A percentile compares a stretch with the other conserved stretches of the same genome.
Conservation (phyloP, 2,888 invertebrate genomes). For the Plagodis pulveraria region DNA sequence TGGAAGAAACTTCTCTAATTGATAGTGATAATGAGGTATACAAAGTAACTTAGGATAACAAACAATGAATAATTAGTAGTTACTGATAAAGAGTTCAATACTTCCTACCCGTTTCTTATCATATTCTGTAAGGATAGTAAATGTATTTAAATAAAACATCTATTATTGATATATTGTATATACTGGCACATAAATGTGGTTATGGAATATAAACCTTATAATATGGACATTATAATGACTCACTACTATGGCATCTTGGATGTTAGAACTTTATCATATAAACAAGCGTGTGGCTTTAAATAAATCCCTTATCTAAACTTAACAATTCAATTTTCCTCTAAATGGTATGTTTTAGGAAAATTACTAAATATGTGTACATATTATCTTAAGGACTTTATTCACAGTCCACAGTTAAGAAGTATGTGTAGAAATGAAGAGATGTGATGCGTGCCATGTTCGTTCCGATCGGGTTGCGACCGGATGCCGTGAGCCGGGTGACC, state of each 20-base stretch:
- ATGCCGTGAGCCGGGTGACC: slow-evolving; percentile 63
- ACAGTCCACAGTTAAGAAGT: slow-evolving; percentile 77
- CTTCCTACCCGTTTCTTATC: background rate
- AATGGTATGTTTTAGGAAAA: no score
- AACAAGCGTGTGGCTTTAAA: no score
- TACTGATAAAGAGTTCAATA: slow-evolving; percentile 23
- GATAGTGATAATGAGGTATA: slow-evolving; percentile 69
- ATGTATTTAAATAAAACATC: background rate
- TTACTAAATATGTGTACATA: slow-evolving; percentile 12
- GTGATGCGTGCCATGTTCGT: slow-evolving; percentile 68
- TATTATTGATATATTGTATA: background rate
- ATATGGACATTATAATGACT: no score
- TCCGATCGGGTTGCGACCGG: slow-evolving; percentile 59
- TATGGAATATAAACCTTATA: background rate
- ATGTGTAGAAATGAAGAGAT: slow-evolving; percentile 82
- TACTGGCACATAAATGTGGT: background rate
- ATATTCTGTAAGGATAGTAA: background rate
- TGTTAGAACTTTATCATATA: no score
- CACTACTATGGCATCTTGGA: background rate
- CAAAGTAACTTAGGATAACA: slow-evolving; percentile 20
- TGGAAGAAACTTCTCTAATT: slow-evolving; percentile 63
- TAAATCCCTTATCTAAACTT: no score
- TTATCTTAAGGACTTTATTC: slow-evolving; percentile 64
- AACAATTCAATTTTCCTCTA: no score
- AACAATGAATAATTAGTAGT: slow-evolving; percentile 13